Evolutionary conservation across 2,888 invertebrate genomes (phyloP), one percentile per base, ranked within the genome.

Genomic region (Timema podura): DNA sequence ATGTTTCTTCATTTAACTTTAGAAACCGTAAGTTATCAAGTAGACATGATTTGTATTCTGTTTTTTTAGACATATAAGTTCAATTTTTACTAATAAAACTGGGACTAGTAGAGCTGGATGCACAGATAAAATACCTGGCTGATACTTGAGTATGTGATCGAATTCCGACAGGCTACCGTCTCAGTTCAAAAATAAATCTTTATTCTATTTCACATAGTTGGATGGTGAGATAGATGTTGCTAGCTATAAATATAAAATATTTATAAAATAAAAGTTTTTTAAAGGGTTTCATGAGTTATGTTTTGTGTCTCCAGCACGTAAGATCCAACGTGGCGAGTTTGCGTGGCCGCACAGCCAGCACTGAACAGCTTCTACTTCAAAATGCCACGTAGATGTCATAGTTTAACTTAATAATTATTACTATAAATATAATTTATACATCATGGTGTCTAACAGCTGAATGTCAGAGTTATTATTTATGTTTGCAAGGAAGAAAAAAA

Each of bases 281-380:
- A 59, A 54, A n/a, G 5, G 10, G n/a, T 46, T 46, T n/a, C 66
- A 44, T 59, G 6, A 64, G 10, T 51, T 68, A 61, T 48, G 45
- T 68, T 13, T 65, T 54, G 57, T 71, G 65, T 67, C 68, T 67
- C 45, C 72, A 72, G 72, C 72, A 72, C 54, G 70, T 66, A 51
- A 72, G 71, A 68, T 65, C 71, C 30, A 64, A 64, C 48, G 64
- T 75, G 65, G 75, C 76, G 73, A 79, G 78, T 75, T 77, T 81
- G 74, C 79, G 81, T 74, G 79, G 81, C 72, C 79, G 81, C 74
- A 82, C 82, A 73, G 81, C 81, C 72, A 83, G 83, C 77, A 80
- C 82, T 67, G 82, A 83, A 76, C 80, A 82, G 70, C 75, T 77
- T 48, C 68, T 74, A 51, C 75, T 68, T 13, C 66, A 68, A 47